These are phyloP conservation scores for Malaclemys terrapin DNA, from an alignment of 2,113 vertebrate species.

Conservation along the genomic window DNA sequence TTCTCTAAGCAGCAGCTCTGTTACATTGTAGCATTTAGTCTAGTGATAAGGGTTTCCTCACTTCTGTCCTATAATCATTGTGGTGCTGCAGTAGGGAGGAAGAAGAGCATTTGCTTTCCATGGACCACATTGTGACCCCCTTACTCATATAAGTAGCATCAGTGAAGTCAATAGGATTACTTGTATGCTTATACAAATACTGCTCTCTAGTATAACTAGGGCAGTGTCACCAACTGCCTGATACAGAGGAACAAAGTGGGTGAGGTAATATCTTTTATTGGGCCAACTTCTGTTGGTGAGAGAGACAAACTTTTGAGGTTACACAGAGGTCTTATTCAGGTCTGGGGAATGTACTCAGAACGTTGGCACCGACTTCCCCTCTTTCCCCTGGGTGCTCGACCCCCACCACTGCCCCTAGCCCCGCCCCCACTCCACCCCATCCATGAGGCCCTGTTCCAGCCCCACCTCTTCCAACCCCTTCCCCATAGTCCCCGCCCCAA, in stretches of 20 bases:
- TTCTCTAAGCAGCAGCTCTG: not conserved
- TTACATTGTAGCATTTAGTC: not conserved
- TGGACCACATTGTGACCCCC: not conserved
- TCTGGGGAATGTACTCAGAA: not conserved
- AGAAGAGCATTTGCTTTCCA: not conserved
- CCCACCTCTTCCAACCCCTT: too few species aligned
- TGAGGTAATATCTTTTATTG: not conserved
- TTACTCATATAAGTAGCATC: not conserved
- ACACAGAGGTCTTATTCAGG: not conserved
- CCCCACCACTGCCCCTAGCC: too few species aligned
- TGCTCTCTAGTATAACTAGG: not conserved
- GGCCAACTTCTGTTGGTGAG: not conserved
- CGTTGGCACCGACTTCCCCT: too few species aligned
- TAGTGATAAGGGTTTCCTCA: not conserved
- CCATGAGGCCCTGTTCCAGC: too few species aligned
- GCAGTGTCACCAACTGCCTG: not conserved
- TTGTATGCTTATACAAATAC: rapidly evolving
- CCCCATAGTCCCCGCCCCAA: too few species aligned
- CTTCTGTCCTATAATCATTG: rapidly evolving
- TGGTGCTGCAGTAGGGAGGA: too few species aligned
- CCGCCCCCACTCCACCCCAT: too few species aligned
- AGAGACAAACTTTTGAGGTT: not conserved
- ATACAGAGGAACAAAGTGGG: not conserved
- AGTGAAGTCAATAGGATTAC: not conserved
- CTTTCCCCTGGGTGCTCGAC: too few species aligned